phyloP scores from a whole-genome alignment of 2,113 vertebrate genomes.

The Abramis brama region DNA sequence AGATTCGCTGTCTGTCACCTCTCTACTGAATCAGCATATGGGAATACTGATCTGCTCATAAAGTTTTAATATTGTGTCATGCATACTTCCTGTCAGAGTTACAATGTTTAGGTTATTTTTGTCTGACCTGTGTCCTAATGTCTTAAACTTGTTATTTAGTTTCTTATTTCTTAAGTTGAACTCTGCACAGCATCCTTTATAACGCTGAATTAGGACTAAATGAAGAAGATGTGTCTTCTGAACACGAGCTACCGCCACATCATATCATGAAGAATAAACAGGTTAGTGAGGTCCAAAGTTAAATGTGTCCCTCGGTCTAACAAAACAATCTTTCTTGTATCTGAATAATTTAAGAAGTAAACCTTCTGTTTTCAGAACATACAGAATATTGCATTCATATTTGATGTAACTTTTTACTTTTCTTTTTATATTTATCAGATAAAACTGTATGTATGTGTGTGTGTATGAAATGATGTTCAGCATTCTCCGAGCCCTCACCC shows the following conservation, averaged over 20 bases:
- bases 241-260: slow-evolving; percentile 14
- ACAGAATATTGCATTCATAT: background rate
- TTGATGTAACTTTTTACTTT: background rate
- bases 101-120: background rate
- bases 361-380: background rate
- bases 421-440: background rate
- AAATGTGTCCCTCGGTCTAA: background rate
- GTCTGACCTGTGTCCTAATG: background rate
- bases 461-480: slow-evolving; percentile 7
- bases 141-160: background rate
- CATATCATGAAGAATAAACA: background rate
- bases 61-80: slow-evolving; percentile 16
- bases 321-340: background rate
- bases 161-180: background rate
- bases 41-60: slow-evolving; percentile 23
- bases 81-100: slow-evolving; percentile 14
- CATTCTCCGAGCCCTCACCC: slow-evolving; percentile 66
- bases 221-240: slow-evolving; percentile 9
- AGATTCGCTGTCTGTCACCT: background rate
- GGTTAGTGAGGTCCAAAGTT: background rate
- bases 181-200: slow-evolving; percentile 2
- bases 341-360: background rate
- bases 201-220: background rate
- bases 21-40: slow-evolving; percentile 6
- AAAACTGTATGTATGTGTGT: background rate